Base-by-base conservation (phyloP, 2,113 vertebrate genomes). In the Paradisaea rubra region DNA sequence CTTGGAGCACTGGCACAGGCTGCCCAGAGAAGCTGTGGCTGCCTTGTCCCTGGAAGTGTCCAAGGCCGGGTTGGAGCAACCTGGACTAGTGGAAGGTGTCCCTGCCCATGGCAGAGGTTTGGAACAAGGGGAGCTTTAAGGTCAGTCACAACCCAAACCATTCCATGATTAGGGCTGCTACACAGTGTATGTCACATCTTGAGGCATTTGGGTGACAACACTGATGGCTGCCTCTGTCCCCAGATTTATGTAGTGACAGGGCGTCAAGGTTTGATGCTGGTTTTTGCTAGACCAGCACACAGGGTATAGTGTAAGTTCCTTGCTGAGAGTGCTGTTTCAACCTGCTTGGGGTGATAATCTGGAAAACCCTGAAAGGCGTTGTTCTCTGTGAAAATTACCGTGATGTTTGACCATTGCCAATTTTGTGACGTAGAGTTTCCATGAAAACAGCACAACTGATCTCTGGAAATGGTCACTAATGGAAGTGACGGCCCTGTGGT, bases 401-500 rank as follows among this genome's bases (percentile, higher is more conserved):
- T 41, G 71, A 13, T 92, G 10, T 57, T 65, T 63, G 68, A 47
- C 76, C 45, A 84, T 53, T 79, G 59, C 44, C 42, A 30, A 16
- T 78, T 80, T n/a, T 37, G 16, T 80, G 76, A 74, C 7, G 23
- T 10, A 54, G 61, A 42, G 56, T 88, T 57, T 60, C 71, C 11
- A 7, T 59, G 35, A 66, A 59, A 76, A 63, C 50, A 57, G 33
- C 64, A 19, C 24, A 13, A 21, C n/a, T 23, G 7, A 31, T 69
- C 47, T 47, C 70, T 7, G 3, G 31, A 88, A 90, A 41, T 42
- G 35, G 30, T 61, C 41, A 7, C 41, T 53, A 54, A 16, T 25
- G 65, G 59, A 25, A 44, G 64, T 1, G 2, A 20, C 28, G 0
- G 0, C 11, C 30, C 57, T n/a, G 8, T 5, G 6, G 60, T 49